Percentiles rank a stretch among this genome's conserved stretches.
Evolutionary conservation across 30 jellyfish, hydroid and myxozoan species (phyloP).

Genomic region (Mastigias papua): DNA sequence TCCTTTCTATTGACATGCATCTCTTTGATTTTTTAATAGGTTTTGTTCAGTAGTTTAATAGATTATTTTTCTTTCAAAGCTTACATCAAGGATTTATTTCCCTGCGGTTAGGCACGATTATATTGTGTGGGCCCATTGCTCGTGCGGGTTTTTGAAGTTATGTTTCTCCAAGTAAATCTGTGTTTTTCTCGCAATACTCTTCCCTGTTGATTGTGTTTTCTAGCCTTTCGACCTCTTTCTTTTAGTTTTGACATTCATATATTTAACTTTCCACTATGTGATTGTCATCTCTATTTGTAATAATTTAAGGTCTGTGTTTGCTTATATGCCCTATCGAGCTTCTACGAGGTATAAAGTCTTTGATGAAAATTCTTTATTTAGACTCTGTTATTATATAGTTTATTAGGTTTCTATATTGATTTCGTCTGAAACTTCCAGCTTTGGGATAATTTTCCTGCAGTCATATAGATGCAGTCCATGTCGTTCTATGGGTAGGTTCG

Average conservation of each 20-base stretch:
- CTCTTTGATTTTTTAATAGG: constrained; percentile 3
- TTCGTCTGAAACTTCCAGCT: constrained; percentile 25
- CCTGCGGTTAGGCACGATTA: constrained; percentile 40
- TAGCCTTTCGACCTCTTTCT: constrained; percentile 19
- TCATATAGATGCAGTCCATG: constrained; percentile 69
- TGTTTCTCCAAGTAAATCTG: too few relatives aligned
- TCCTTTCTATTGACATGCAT: constrained; percentile 24
- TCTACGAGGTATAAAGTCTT: constrained; percentile 54
- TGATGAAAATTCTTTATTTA: constrained; percentile 20
- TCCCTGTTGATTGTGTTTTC: constrained; percentile 39
- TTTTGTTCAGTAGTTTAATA: constrained; percentile 6
- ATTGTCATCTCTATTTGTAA: constrained; percentile 37
- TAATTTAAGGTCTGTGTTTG: constrained; percentile 40
- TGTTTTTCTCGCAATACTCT: constrained; percentile 20
- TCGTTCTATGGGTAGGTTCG: constrained; percentile 60
- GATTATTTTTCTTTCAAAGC: constrained; percentile 20
- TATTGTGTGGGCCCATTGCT: constrained; percentile 15
- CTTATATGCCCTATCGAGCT: constrained; percentile 42
- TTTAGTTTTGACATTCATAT: neutral
- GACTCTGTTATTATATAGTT: constrained; percentile 32
- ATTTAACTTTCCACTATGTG: constrained; percentile 16
- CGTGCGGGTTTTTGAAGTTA: constrained; percentile 33
- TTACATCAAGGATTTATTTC: constrained; percentile 48
- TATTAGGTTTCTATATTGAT: constrained; percentile 42
- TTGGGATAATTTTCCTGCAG: constrained; percentile 3